Evolutionary conservation across 2,888 invertebrate species (phyloP), one percentile per base, ranked within the genome.

Genomic region (Yponomeuta malinellus): DNA sequence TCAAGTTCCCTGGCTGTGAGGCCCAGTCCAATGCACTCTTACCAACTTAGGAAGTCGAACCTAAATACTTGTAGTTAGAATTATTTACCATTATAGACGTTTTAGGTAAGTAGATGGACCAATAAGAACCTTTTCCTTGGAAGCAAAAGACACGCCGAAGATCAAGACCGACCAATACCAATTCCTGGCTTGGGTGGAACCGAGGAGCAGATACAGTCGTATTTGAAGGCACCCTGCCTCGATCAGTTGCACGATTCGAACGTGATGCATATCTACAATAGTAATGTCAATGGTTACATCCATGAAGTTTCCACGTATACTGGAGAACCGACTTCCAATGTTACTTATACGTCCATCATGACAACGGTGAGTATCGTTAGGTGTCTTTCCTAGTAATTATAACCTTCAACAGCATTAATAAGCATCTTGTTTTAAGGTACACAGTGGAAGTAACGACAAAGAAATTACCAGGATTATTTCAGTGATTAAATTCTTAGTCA

Each of bases 61-160:
- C 43, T 8, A 43, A 43, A 43, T 43, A 43, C 6, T 43, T 43
- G 43, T 8, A 43, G 43, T 43, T 43, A 43, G 0, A 1, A 43
- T 43, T 43, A 43, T 43, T 43, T 43, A 43, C 43, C 43, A 43
- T 33, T 8, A 43, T 8, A 43, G 9, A 8, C 43, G 43, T 71
- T 74, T 70, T 74, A 80, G 75, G 75, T 75, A 72, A 65, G 72
- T 74, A 52, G 76, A 73, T 95, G 95, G 95, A 84, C 85, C 0
- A 90, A 93, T 70, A 93, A 93, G 77, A 83, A 93, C 78, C 77
- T 94, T 69, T 95, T 93, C 78, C 82, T 95, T 68, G 94, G 94
- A 15, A 79, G 84, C 67, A 81, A 81, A 71, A 83, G 90, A 73
- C 86, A 88, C 73, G 76, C 75, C 15, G 83, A 84, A 76, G 86